A percentile compares a stretch with the other conserved stretches of the same genome.
Evolutionary conservation across 2,888 invertebrate genomes (phyloP).

Genomic region (Macroteleia sp.): DNA sequence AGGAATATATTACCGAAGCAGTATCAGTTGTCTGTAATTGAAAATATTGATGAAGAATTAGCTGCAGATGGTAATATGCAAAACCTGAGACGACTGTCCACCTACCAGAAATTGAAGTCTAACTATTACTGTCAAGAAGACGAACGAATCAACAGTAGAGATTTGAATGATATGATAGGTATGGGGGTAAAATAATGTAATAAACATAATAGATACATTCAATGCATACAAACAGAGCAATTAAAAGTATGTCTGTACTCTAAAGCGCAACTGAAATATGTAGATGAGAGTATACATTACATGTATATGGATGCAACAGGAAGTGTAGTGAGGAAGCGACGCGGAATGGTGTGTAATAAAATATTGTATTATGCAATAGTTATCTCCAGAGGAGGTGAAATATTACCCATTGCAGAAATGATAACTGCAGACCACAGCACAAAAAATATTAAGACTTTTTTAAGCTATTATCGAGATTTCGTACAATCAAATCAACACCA

Average conservation of each 20-base stretch:
- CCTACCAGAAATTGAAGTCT: no score
- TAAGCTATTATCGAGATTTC: not conserved
- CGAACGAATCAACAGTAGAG: no score
- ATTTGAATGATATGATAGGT: no score
- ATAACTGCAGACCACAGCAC: not conserved
- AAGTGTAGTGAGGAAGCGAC: not conserved
- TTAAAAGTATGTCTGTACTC: not conserved
- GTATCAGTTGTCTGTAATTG: no score
- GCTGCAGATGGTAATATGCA: no score
- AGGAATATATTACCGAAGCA: no score
- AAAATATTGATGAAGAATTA: no score
- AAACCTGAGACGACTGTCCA: no score
- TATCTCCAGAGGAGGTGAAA: not conserved
- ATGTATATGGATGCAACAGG: not conserved
- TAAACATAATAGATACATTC: no score
- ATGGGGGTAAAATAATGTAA: no score
- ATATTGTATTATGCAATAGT: constrained; percentile 5
- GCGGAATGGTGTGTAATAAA: not conserved
- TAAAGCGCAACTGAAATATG: not conserved
- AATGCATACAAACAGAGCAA: constrained; percentile 2
- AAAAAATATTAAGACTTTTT: not conserved
- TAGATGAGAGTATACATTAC: not conserved
- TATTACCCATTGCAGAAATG: constrained; percentile 3
- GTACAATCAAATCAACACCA: not conserved
- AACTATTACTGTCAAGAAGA: no score